These are phyloP conservation scores for Nephrotoma appendiculata DNA, from an alignment of 2,888 invertebrate species.

Conservation along the genomic window DNA sequence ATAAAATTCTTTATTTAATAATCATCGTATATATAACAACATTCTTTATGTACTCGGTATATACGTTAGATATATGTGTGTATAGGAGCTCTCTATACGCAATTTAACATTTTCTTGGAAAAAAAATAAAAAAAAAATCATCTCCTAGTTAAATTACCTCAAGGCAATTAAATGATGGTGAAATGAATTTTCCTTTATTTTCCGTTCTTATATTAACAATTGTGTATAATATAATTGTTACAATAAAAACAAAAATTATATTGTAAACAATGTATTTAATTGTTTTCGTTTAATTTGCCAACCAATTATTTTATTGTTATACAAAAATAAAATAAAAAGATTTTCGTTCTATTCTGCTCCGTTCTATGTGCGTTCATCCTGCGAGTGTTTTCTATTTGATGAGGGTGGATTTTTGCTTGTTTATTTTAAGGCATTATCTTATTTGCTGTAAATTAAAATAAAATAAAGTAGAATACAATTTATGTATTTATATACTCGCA, in stretches of 20 bases:
- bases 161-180: neutral
- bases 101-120: neutral
- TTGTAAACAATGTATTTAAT: neutral
- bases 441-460: neutral
- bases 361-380: neutral
- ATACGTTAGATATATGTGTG: neutral
- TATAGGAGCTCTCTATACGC: neutral
- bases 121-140: neutral
- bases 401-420: neutral
- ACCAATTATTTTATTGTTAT: neutral
- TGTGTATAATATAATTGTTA: neutral
- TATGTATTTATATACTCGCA: neutral
- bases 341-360: neutral
- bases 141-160: neutral
- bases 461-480: neutral
- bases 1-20: neutral
- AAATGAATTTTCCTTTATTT: neutral
- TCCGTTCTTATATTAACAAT: neutral
- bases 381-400: neutral
- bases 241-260: neutral
- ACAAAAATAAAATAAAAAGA: neutral
- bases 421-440: neutral
- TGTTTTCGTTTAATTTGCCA: neutral
- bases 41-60: neutral
- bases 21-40: neutral